Conservation (phyloP, 2,113 vertebrate genomes). For the Rhinolophus sinicus region DNA sequence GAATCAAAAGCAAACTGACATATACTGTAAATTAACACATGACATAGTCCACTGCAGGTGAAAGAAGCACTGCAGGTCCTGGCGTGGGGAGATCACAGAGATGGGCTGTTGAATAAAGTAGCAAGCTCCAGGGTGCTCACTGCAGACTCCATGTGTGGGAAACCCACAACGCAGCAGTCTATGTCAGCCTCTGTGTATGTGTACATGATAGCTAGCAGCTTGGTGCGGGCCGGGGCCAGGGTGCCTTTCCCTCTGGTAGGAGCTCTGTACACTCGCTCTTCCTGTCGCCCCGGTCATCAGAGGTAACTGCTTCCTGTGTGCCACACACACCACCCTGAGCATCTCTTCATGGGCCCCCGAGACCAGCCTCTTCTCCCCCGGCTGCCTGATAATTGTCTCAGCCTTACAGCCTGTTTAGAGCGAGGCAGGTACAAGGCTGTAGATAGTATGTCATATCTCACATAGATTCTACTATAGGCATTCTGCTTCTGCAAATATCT, state of each 20-base stretch:
- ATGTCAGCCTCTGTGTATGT: rapidly evolving
- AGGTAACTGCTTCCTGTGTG: rapidly evolving
- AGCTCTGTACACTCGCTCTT: neutral
- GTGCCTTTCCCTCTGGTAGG: rapidly evolving
- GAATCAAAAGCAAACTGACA: neutral
- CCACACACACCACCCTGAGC: rapidly evolving
- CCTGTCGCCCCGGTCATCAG: rapidly evolving
- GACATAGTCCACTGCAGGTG: neutral
- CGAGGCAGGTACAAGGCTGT: neutral
- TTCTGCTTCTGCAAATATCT: neutral
- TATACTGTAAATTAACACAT: too few relatives aligned
- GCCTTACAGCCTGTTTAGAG: neutral
- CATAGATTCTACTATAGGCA: neutral
- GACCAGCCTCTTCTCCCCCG: neutral
- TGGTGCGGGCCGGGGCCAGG: too few relatives aligned
- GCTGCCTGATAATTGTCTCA: neutral
- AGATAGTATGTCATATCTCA: neutral
- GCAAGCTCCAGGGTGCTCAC: neutral
- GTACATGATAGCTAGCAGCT: rapidly evolving
- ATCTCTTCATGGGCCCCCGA: neutral
- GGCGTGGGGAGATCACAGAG: rapidly evolving
- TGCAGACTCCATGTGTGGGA: neutral
- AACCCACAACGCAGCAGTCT: rapidly evolving
- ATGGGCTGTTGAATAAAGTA: too few relatives aligned
- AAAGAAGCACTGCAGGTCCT: rapidly evolving